These are phyloP conservation scores for Phyllotreta cruciferae DNA, from an alignment of 2,888 invertebrate species.

Conservation along the genomic window DNA sequence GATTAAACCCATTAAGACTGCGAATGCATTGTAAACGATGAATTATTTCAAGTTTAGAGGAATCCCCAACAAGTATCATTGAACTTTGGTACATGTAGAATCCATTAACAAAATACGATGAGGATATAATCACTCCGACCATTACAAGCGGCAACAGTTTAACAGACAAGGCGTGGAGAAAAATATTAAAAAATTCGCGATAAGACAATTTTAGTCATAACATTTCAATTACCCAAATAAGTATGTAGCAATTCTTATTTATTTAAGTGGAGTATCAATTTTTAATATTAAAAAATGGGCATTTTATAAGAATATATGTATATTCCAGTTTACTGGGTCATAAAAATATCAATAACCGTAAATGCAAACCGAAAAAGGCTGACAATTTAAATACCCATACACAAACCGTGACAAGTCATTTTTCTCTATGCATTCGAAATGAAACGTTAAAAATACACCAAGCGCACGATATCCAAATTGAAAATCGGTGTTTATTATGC, in stretches of 20 bases:
- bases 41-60: constrained; percentile 33
- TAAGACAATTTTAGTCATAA: too few relatives aligned
- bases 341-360: too few relatives aligned
- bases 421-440: not conserved
- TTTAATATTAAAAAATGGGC: too few relatives aligned
- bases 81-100: constrained; percentile 38
- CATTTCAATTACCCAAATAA: too few relatives aligned
- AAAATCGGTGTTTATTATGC: constrained; percentile 18
- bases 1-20: constrained; percentile 16
- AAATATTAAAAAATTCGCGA: not conserved
- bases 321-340: too few relatives aligned
- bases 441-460: not conserved
- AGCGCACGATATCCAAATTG: not conserved
- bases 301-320: too few relatives aligned
- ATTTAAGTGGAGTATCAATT: too few relatives aligned
- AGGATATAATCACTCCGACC: constrained; percentile 27
- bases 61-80: constrained; percentile 35
- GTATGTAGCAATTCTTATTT: too few relatives aligned
- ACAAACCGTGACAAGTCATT: not conserved
- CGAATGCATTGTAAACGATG: constrained; percentile 16
- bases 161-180: not conserved
- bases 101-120: constrained; percentile 37
- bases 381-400: too few relatives aligned
- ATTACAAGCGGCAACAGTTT: constrained; percentile 13
- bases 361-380: too few relatives aligned